A percentile compares a stretch with the other conserved stretches of the same genome.
These are phyloP conservation scores for Ophiothrix spiculata DNA, from an alignment of 35 echinoderm and acorn worm species.

Conservation along the genomic window DNA sequence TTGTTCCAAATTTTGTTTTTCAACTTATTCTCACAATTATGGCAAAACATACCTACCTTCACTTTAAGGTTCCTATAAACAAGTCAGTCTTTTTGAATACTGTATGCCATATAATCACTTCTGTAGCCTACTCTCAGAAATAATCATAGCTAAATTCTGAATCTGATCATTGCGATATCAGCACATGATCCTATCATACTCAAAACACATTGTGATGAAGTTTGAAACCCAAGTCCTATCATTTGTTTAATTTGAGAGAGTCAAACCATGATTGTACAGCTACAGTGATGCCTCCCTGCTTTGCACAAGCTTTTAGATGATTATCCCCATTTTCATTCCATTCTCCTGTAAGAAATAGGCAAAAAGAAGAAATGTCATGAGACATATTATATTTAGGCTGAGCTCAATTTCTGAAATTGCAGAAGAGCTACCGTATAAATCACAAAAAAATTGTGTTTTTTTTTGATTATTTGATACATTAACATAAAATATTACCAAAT, in stretches of 20 bases:
- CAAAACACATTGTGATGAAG: neutral
- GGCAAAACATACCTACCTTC: no score
- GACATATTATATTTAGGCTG: no score
- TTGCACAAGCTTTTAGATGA: constrained; percentile 22
- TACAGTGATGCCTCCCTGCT: constrained; percentile 56
- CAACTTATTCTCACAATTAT: no score
- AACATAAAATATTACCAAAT: no score
- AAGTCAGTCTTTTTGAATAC: no score
- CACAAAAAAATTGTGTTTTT: no score
- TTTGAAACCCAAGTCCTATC: neutral
- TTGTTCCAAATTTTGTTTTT: no score
- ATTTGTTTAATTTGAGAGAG: constrained; percentile 39
- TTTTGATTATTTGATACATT: no score
- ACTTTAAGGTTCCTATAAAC: no score
- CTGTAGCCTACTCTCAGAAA: neutral
- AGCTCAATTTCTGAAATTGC: no score
- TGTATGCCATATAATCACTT: neutral
- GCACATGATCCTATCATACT: neutral
- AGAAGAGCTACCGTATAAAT: no score
- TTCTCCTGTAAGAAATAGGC: constrained; percentile 20
- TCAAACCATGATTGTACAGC: constrained; percentile 76
- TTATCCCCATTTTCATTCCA: constrained; percentile 23
- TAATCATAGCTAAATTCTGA: no score
- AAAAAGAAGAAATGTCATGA: neutral
- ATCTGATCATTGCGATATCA: neutral